Base-by-base conservation (phyloP, 2,797 vertebrate genomes). In the Cyclopterus lumpus region DNA sequence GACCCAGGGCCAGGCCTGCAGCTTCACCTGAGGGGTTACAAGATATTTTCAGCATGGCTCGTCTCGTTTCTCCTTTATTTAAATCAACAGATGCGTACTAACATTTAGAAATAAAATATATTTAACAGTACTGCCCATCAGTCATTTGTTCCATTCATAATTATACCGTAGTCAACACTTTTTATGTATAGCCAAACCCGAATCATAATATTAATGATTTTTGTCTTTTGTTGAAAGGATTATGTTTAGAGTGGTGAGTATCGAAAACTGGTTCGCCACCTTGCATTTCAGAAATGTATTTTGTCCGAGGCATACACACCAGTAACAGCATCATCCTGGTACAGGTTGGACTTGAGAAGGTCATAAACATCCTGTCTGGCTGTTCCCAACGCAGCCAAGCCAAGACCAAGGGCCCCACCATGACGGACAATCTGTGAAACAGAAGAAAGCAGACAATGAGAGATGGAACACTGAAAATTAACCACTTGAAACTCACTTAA, bases 311-410 rank as follows among this genome's bases (percentile, higher is more conserved):
- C 16, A 28, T 71, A 90, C 82, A 73, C 85, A 97, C 98, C 98
- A 87, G 98, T 99, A 73, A 99, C 98, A 20, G 98, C 98, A 88
- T 99, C 98, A 89, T 99, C 98, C 81, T 99, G 98, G 87, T 99
- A 99, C 2, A 99, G 94, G 86, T 99, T 99, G 72, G 98, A 99
- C 95, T 99, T 99, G n/a, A 99, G 96, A 61, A 99, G 92, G 78
- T 99, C 98, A 0, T 99, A 99, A 57, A 99, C 98, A 91, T 99
- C 98, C 81, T 99, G 98, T 55, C 98, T 96, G 44, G 97, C 98
- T 15, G 97, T 99, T 16, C 98, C 98, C 89, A 99, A 93, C 12
- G 98, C 97, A 86, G 98, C 98, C 89, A 99, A 93, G 30, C 98
- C 98, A 63, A 99, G 95, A 38, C 98, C 98, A 66, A 99, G 93